Evolutionary conservation across 2,797 vertebrate species (phyloP), one percentile per base, ranked within the genome.

Genomic region (Mus caroli): DNA sequence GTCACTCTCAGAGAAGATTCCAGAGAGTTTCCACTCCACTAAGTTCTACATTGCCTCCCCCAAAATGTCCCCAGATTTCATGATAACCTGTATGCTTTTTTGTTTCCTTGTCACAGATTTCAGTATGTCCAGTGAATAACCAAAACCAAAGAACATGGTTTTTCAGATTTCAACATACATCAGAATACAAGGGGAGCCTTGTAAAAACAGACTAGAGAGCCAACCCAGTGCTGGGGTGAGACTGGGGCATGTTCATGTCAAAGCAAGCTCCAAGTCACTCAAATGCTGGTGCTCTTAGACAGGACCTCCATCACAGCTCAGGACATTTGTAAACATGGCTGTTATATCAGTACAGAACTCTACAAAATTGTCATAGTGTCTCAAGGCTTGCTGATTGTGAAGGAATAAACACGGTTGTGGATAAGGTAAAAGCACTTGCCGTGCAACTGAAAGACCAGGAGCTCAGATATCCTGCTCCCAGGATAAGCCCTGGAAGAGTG

Each of bases 241-340:
- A n/a, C 14, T 15, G n/a, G 40, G 4, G 17, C 10, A 52, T 14
- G 2, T 50, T 31, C 50, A 3, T 34, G 20, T 89, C 43, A 75
- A 19, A 79, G 2, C 7, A 40, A 69, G 11, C 34, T 5, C 69
- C 31, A 34, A 26, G 13, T 10, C 13, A 1, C 3, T 28, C 0
- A 0, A 7, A 1, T 6, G 5, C 4, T 58, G 7, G 3, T 26
- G 11, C 8, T 15, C 1, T 26, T 22, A n/a, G 75, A n/a, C 26
- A 4, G 34, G 28, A 7, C 26, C 11, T 43, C 62, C 31, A 40
- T 58, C 13, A 64, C 15, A 54, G 58, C 31, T 2, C 46, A 26
- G 76, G 84, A 58, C 62, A 7, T 54, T 7, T 43, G 7, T 78
- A 69, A 79, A 76, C 79, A 69, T 52, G 3, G 19, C 15, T 58